Base-by-base conservation (phyloP, 2,113 vertebrate species). In the Sinocyclocheilus maitianheensis region DNA sequence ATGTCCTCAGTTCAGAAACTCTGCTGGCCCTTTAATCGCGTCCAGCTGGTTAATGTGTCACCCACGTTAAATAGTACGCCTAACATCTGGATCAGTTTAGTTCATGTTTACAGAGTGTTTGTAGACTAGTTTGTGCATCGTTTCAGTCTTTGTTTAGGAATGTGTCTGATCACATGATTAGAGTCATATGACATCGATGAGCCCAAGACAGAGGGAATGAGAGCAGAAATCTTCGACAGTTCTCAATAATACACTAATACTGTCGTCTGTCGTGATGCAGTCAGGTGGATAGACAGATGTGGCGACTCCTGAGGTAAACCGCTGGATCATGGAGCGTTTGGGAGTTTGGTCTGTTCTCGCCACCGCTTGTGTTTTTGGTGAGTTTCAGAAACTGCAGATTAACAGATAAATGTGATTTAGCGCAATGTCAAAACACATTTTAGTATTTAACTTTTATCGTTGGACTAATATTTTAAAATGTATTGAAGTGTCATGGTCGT, bases 181-280 rank as follows among this genome's bases (percentile, higher is more conserved):
- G 90, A 92, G 94, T 94, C 94, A 94, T 91, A 91, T 94, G 94
- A 94, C 91, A 87, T 89, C 84, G 91, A 92, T 89, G 90, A 91
- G 85, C 30, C 20, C 8, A 13, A 37, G 63, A 58, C 2, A 43
- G 16, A 81, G 69, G 81, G 65, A 88, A 60, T 71, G 83, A 24
- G 79, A 11, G 72, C 11, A 85, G 74, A 81, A 76, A 71, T 87
- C 43, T 58, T 63, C 12, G 8, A 84, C 88, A 90, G 86, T 85
- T 85, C 87, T 62, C 53, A 20, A 18, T 40, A 34, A 26, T 84
- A 46, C 55, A 40, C 9, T 12, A 78, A 51, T 30, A 14, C 37
- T 53, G n/a, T 77, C 74, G 24, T 16, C 34, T 43, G 5, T 14
- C 30, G 63, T 84, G 62, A 85, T 91, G 85, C 89, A 87, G 87